These are phyloP conservation scores for Nymphicus hollandicus DNA, from an alignment of 2,113 vertebrate species.

Conservation along the genomic window DNA sequence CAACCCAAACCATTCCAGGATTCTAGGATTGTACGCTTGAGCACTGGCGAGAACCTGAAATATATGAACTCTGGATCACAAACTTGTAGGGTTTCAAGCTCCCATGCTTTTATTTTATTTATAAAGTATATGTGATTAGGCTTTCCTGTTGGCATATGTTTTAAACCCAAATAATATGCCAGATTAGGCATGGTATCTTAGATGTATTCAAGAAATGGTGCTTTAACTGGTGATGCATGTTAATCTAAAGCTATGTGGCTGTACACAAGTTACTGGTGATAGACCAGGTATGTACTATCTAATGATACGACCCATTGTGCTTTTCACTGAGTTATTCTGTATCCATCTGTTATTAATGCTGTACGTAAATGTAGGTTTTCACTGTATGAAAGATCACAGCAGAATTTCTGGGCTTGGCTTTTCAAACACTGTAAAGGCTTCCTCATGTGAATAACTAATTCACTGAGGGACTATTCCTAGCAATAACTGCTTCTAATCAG, in stretches of 20 bases:
- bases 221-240: accelerated
- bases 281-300: not conserved
- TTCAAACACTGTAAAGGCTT: not conserved
- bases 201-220: not conserved
- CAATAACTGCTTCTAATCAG: not conserved
- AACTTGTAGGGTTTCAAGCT: not conserved
- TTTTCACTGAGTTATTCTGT: not conserved
- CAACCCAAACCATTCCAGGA: not conserved
- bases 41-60: not conserved
- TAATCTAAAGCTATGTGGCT: not conserved
- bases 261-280: not conserved
- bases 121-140: not conserved
- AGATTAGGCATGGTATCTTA: not conserved
- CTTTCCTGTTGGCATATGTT: not conserved
- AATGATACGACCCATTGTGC: not conserved
- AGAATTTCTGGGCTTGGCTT: not conserved
- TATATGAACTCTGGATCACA: not conserved
- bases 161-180: not conserved
- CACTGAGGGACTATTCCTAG: not conserved
- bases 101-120: not conserved
- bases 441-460: not conserved
- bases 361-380: not conserved
- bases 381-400: not conserved
- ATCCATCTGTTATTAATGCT: not conserved
- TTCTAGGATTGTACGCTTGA: not conserved